These are phyloP conservation scores for Anagyrus pseudococci DNA, from an alignment of 2,888 invertebrate genomes.

Conservation along the genomic window DNA sequence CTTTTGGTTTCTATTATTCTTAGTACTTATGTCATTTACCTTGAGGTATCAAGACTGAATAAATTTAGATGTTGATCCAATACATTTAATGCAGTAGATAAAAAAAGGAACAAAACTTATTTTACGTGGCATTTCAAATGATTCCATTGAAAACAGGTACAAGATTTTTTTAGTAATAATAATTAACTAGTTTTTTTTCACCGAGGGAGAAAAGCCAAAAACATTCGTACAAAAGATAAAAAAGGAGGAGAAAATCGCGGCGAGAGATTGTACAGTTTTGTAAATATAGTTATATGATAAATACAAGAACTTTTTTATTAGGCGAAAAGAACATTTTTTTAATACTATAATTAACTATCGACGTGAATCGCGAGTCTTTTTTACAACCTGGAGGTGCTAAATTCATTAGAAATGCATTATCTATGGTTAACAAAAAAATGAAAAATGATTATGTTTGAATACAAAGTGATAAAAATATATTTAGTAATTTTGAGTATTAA, in stretches of 20 bases:
- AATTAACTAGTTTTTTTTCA: constrained; percentile 4
- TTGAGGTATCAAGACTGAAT: constrained; percentile 37
- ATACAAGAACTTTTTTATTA: constrained; percentile 34
- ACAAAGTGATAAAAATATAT: not conserved
- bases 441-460: too few species aligned
- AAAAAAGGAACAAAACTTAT: constrained; percentile 2
- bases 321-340: constrained; percentile 26
- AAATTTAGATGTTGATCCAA: constrained; percentile 25
- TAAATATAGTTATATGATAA: constrained; percentile 44
- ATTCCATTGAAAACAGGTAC: not conserved
- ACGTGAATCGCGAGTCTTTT: constrained; percentile 29
- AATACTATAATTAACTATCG: constrained; percentile 20
- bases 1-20: constrained; percentile 27
- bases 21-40: constrained; percentile 34
- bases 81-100: constrained; percentile 21
- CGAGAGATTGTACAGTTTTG: constrained; percentile 49
- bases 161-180: not conserved
- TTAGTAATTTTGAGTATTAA: not conserved
- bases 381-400: constrained; percentile 17
- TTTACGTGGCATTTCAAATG: not conserved
- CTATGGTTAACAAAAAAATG: constrained; percentile 10
- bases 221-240: constrained; percentile 30
- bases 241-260: constrained; percentile 29
- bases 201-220: constrained; percentile 35
- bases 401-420: too few species aligned